Evolutionary conservation across 2,113 vertebrate species (phyloP).

Genomic region (Protomyctophum bolini): DNA sequence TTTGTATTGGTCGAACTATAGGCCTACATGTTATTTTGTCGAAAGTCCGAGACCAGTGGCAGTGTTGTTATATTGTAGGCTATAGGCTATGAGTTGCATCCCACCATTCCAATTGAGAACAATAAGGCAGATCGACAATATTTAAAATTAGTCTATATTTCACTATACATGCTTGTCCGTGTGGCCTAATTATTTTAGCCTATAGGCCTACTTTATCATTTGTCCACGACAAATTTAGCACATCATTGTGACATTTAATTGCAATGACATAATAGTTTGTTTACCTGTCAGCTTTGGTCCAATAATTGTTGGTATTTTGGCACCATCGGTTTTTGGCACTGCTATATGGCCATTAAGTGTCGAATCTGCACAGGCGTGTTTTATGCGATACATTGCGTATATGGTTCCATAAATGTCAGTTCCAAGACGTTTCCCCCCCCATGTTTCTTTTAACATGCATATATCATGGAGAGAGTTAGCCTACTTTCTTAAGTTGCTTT

Average conservation of each 20-base stretch:
- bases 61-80: conserved; percentile 4
- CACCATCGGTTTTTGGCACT: background rate
- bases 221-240: too few relatives aligned
- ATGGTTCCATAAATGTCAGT: background rate
- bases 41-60: conserved; percentile 38
- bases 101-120: too few relatives aligned
- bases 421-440: background rate
- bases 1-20: background rate
- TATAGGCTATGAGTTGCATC: too few relatives aligned
- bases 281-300: background rate
- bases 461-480: conserved; percentile 19
- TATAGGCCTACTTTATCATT: too few relatives aligned
- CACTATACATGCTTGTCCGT: too few relatives aligned
- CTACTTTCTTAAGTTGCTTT: conserved; percentile 2
- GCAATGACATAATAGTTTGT: too few relatives aligned
- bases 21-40: conserved; percentile 23
- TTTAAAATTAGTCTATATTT: too few relatives aligned
- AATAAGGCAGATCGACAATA: too few relatives aligned
- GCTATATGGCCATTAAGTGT: background rate
- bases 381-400: too few relatives aligned
- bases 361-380: too few relatives aligned
- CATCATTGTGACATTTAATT: too few relatives aligned
- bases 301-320: conserved; percentile 13
- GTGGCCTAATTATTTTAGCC: too few relatives aligned
- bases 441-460: conserved; percentile 34